Conservation (phyloP, 2,888 invertebrate genomes). For the Phortica magna region DNA sequence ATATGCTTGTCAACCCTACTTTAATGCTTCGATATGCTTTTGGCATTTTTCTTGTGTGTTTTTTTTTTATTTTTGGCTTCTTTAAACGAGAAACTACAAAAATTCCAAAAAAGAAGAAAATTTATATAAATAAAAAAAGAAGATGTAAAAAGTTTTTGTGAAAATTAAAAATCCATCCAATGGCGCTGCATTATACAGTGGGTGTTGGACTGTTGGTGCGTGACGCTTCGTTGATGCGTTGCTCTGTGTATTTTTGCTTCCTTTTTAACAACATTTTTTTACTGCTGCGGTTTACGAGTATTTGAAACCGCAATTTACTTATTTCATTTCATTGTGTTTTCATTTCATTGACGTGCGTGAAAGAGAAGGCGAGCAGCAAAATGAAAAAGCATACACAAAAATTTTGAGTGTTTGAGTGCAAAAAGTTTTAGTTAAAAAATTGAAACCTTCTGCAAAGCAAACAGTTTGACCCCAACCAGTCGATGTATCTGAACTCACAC, state of each 20-base stretch:
- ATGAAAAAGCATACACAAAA: constrained; percentile 2
- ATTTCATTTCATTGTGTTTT: constrained; percentile 67
- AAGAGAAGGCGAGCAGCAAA: background rate
- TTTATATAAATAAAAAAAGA: constrained; percentile 12
- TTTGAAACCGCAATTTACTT: constrained; percentile 71
- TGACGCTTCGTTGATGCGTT: background rate
- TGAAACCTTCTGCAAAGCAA: constrained; percentile 6
- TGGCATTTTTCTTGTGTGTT: background rate
- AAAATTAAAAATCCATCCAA: constrained; percentile 37
- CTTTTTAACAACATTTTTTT: constrained; percentile 37
- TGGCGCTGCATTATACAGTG: background rate
- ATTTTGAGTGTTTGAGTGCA: constrained; percentile 7
- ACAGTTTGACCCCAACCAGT: background rate
- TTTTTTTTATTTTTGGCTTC: too few relatives aligned
- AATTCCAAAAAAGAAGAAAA: background rate
- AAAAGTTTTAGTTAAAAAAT: constrained; percentile 20
- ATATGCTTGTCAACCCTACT: background rate
- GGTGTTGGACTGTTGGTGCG: background rate
- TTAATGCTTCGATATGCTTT: constrained; percentile 16
- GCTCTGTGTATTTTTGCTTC: background rate
- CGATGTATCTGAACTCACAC: background rate
- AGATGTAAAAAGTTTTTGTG: constrained; percentile 30
- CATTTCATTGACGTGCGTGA: background rate
- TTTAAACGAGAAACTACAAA: background rate
- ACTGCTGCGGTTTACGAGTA: constrained; percentile 52